Evolutionary conservation across 2,888 invertebrate species (phyloP).

Genomic region (Ichneumon xanthorius): DNA sequence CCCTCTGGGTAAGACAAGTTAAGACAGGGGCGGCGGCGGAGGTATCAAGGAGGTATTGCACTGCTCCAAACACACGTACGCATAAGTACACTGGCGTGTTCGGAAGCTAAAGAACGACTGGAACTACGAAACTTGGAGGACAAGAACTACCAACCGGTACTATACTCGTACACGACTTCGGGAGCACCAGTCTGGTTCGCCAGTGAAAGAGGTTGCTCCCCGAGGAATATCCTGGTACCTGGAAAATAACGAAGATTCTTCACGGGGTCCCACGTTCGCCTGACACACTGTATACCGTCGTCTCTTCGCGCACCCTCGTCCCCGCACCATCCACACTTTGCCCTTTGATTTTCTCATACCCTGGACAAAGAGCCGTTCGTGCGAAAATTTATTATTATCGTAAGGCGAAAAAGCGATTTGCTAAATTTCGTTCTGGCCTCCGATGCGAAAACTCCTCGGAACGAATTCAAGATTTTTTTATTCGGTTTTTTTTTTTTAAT

Average conservation of each 20-base stretch:
- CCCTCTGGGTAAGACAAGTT: not conserved
- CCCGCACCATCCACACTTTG: not conserved
- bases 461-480: too few relatives aligned
- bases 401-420: too few relatives aligned
- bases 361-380: not conserved
- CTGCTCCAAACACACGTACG: not conserved
- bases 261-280: constrained; percentile 19
- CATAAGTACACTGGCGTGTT: not conserved
- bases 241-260: constrained; percentile 25
- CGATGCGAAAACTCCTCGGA: too few relatives aligned
- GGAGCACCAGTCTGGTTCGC: constrained; percentile 38
- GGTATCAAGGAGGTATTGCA: not conserved
- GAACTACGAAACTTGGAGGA: constrained; percentile 1
- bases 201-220: constrained; percentile 55
- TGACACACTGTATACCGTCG: not conserved
- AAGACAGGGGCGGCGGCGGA: not conserved
- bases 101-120: not conserved
- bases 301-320: not conserved
- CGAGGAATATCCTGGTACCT: constrained; percentile 32
- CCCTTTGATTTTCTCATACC: not conserved
- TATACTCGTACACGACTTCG: constrained; percentile 17
- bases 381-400: too few relatives aligned
- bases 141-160: constrained; percentile 1
- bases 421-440: too few relatives aligned
- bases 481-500: too few relatives aligned